These are phyloP conservation scores for Festucalex cinctus DNA, from an alignment of 2,113 vertebrate species.

Conservation along the genomic window DNA sequence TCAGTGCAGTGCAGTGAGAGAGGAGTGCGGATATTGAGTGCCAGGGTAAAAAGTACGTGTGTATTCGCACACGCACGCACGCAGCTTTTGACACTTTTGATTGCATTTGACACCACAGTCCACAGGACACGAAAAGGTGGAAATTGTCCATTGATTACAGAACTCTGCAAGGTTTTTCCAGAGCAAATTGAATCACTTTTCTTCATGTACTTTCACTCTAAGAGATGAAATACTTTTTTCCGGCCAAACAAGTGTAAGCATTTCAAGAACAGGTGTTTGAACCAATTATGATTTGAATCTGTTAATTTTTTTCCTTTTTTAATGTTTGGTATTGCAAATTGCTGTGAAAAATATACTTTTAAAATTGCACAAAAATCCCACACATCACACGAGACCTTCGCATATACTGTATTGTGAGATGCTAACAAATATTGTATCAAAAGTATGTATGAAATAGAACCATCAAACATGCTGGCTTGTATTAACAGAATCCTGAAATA, in stretches of 20 bases:
- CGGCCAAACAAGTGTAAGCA: constrained; percentile 30
- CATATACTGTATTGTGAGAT: no score
- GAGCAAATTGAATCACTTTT: constrained; percentile 57
- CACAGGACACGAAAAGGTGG: constrained; percentile 54
- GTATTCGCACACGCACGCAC: constrained; percentile 13
- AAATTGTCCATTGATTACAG: constrained; percentile 68
- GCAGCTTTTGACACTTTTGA: constrained; percentile 64
- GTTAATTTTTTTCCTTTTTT: neutral
- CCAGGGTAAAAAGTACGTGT: constrained; percentile 29
- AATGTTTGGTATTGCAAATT: no score
- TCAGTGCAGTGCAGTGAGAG: constrained; percentile 35
- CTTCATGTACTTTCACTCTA: constrained; percentile 33
- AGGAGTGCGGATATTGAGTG: constrained; percentile 44
- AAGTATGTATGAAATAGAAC: no score
- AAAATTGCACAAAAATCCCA: no score
- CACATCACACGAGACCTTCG: no score
- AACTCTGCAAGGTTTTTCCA: constrained; percentile 47
- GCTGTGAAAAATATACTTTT: no score
- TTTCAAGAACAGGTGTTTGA: constrained; percentile 16
- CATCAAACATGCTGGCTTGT: no score
- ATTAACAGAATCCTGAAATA: no score
- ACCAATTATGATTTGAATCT: neutral
- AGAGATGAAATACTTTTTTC: constrained; percentile 39
- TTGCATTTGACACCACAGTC: constrained; percentile 56
- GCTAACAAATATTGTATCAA: no score